Conservation (phyloP, 2,113 vertebrate genomes). For the Tauraco erythrolophus region DNA sequence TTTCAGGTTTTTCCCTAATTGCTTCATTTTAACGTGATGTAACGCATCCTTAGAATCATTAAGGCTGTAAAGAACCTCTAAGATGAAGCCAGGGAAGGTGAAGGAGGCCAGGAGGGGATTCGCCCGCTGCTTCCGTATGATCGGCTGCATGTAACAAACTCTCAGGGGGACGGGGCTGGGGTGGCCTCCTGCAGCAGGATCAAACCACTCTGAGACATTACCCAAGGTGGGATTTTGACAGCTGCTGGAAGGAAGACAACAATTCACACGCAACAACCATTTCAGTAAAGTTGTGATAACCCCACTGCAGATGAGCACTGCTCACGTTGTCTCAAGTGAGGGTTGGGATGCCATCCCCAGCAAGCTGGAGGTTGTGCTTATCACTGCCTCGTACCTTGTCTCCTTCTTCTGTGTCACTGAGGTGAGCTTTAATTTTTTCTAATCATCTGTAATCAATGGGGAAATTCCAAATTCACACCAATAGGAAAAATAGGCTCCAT, state of each 20-base stretch:
- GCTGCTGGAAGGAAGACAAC: background rate
- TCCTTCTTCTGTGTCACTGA: background rate
- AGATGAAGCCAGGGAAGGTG: too few relatives aligned
- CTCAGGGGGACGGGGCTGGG: fast-evolving
- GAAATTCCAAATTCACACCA: background rate
- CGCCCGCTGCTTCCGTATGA: background rate
- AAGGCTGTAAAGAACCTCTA: too few relatives aligned
- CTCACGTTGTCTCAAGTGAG: background rate
- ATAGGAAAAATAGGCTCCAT: background rate
- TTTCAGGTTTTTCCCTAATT: background rate
- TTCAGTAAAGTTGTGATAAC: background rate
- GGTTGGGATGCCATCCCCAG: background rate
- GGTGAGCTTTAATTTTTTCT: background rate
- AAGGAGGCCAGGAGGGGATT: too few relatives aligned
- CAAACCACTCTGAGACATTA: background rate
- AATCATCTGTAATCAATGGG: background rate
- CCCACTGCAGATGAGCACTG: fast-evolving
- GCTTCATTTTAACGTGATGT: background rate
- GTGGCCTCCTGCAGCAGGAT: background rate
- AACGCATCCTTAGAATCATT: background rate
- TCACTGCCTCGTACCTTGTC: background rate
- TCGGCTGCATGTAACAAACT: background rate
- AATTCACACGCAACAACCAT: background rate
- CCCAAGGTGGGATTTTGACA: background rate
- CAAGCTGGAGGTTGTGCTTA: background rate